Evolutionary conservation across 2,797 vertebrate genomes (phyloP).

Genomic region (Trematomus bernacchii): DNA sequence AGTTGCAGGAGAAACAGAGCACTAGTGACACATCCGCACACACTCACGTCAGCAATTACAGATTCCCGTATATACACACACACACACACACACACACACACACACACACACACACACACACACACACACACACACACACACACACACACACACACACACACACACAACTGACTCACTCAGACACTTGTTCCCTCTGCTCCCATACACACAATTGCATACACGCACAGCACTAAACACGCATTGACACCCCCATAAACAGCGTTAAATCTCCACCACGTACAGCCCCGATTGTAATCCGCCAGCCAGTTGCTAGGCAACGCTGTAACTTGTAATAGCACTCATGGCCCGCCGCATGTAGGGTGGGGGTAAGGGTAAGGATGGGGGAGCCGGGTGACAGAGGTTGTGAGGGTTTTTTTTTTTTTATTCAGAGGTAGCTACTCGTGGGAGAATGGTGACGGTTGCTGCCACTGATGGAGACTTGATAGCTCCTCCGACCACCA

Average conservation of each 20-base stretch:
- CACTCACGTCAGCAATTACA: slow-evolving; percentile 22
- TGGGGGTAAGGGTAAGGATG: slow-evolving; percentile 33
- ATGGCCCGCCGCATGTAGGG: slow-evolving; percentile 41
- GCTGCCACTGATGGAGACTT: slow-evolving; percentile 34
- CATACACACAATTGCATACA: background rate
- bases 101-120: background rate
- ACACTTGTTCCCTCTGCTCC: background rate
- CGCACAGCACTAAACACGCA: slow-evolving; percentile 9
- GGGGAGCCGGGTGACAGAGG: slow-evolving; percentile 37
- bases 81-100: slow-evolving; percentile 1
- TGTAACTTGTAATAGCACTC: slow-evolving; percentile 69
- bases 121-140: slow-evolving; percentile 21
- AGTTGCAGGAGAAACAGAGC: slow-evolving; percentile 10
- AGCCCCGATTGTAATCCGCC: slow-evolving; percentile 63
- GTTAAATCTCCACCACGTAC: slow-evolving; percentile 63
- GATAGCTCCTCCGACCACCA: slow-evolving; percentile 23
- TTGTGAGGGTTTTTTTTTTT: background rate
- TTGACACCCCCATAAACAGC: slow-evolving; percentile 62
- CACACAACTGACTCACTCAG: slow-evolving; percentile 3
- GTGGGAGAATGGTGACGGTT: background rate
- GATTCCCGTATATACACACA: slow-evolving; percentile 10
- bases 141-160: slow-evolving; percentile 5
- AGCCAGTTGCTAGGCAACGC: slow-evolving; percentile 84
- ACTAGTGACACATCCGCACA: slow-evolving; percentile 29
- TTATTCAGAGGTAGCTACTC: slow-evolving; percentile 16